Percentiles rank a stretch among this genome's conserved stretches.
Conservation (phyloP, 2,888 invertebrate species). For the Ferrisia virgata region DNA sequence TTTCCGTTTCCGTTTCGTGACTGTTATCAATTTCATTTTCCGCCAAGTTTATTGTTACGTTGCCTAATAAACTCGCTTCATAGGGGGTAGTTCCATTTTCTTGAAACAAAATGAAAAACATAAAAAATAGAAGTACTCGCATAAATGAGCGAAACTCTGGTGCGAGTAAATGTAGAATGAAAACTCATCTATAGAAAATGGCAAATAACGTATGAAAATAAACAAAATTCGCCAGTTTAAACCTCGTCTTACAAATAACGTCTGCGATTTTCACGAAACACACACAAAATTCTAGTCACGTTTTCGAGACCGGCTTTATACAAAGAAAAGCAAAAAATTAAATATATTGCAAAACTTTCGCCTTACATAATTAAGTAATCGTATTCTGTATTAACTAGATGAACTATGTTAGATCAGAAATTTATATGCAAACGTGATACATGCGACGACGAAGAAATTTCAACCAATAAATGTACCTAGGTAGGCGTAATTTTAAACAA, state of each 20-base stretch:
- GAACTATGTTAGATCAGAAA: background rate
- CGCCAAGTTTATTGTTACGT: slow-evolving; percentile 33
- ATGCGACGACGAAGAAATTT: too few species aligned
- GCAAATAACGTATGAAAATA: slow-evolving; percentile 27
- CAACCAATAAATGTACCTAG: too few species aligned
- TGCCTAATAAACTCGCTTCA: slow-evolving; percentile 8
- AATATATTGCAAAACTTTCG: background rate
- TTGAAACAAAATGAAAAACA: slow-evolving; percentile 5
- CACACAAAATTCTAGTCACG: background rate
- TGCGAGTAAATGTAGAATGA: background rate
- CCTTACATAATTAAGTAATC: background rate
- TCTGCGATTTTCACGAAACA: background rate
- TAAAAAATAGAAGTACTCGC: background rate
- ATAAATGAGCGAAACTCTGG: background rate
- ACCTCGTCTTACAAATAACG: background rate
- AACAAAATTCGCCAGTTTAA: background rate
- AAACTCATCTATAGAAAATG: slow-evolving; percentile 12
- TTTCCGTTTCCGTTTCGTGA: slow-evolving; percentile 18
- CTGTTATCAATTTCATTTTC: slow-evolving; percentile 42
- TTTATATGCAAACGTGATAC: too few species aligned
- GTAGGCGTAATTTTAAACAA: too few species aligned
- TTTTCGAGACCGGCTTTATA: background rate
- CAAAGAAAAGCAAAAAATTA: background rate
- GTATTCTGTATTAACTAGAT: background rate
- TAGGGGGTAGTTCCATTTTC: slow-evolving; percentile 39